Conservation (phyloP, 2,113 vertebrate genomes). For the Leptobrachium leishanense region DNA sequence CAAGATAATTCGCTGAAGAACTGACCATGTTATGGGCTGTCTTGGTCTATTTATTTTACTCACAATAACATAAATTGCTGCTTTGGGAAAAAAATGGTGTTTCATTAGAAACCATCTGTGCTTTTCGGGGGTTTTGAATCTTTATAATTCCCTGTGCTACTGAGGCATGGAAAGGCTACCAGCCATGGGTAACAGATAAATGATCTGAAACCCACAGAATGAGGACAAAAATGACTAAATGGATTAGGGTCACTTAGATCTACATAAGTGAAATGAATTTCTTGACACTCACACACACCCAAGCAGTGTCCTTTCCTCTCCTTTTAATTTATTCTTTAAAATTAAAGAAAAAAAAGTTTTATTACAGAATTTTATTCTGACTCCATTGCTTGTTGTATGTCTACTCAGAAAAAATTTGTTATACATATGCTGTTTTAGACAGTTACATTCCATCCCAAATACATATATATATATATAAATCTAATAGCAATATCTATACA, state of each 20-base stretch:
- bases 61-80: slow-evolving; percentile 50
- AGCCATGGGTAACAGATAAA: slow-evolving; percentile 5
- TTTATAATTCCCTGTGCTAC: slow-evolving; percentile 35
- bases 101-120: slow-evolving; percentile 57
- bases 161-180: background rate
- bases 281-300: slow-evolving; percentile 7
- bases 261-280: background rate
- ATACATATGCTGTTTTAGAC: too few relatives aligned
- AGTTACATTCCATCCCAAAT: background rate
- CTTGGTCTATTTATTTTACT: slow-evolving; percentile 53
- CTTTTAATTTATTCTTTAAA: background rate
- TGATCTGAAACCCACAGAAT: slow-evolving; percentile 12
- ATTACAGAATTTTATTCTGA: too few relatives aligned
- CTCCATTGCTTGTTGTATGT: too few relatives aligned
- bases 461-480: background rate
- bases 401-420: too few relatives aligned
- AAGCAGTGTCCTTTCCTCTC: background rate
- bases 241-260: slow-evolving; percentile 22
- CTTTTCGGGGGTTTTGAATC: slow-evolving; percentile 34
- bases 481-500: background rate
- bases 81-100: slow-evolving; percentile 53
- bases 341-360: background rate
- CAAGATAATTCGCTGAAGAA: slow-evolving; percentile 66
- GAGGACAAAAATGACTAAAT: slow-evolving; percentile 19
- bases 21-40: slow-evolving; percentile 58